Evolutionary conservation across 2,888 invertebrate genomes (phyloP), one percentile per base, ranked within the genome.

Genomic region (Clitarchus hookeri): DNA sequence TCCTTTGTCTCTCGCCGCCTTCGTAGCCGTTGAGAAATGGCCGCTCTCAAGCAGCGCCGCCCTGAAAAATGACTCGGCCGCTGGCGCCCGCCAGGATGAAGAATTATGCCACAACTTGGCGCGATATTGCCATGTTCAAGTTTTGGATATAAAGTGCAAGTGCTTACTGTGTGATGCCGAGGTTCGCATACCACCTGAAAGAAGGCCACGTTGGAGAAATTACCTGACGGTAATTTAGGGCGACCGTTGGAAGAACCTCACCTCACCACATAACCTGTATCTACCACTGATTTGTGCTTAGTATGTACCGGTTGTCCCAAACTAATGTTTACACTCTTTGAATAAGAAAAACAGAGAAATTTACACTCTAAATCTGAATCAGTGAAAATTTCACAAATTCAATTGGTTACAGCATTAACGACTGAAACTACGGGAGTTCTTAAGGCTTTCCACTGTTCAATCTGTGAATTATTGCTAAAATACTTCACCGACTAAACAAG

Each of bases 61-160:
- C 19, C 13, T 65, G 65, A 65, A 65, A 65, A 65, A 65, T 65
- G 65, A 65, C 65, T 23, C 23, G 65, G 8, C 23, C 65, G 6
- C 1, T 23, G 2, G 19, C 53, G 12, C 8, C 13, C 8, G 8
- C 65, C 65, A n/a, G 65, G 65, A 23, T 65, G 65, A 65, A 65
- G 65, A 65, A 65, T 65, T 65, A 65, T 65, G 65, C 65, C 65
- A 65, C 23, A 65, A 65, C 65, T 65, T 65, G 65, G 65, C 65
- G 65, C 65, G 65, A 65, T 65, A 65, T 65, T 65, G 65, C 65
- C 65, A 23, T 65, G 65, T 65, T 65, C 65, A 65, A 65, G 65
- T 65, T 65, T 65, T n/a, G 65, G n/a, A 65, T 65, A 65, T 65
- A 65, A 65, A 65, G 65, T 65, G 65, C 65, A 65, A 65, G 65